These are phyloP conservation scores for Nomada hirtipes DNA, from an alignment of 2,888 invertebrate genomes.

Conservation along the genomic window DNA sequence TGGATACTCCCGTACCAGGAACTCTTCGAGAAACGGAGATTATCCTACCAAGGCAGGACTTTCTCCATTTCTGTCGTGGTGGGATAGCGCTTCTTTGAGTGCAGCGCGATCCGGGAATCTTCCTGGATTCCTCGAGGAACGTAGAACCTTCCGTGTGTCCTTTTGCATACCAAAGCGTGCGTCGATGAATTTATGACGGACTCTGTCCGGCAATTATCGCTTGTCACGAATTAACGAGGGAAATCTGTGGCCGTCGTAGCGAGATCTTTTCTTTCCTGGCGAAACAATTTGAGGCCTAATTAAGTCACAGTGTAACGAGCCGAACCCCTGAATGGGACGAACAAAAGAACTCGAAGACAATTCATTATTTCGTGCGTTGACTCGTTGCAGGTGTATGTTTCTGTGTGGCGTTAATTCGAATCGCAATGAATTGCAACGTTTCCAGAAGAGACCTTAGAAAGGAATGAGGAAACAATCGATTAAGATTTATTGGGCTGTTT, in stretches of 20 bases:
- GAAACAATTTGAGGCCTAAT: conserved; percentile 37
- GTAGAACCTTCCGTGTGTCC: background rate
- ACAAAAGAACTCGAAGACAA: conserved; percentile 14
- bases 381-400: background rate
- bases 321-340: background rate
- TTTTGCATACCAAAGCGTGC: conserved; percentile 49
- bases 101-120: conserved; percentile 27
- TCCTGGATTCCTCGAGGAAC: conserved; percentile 17
- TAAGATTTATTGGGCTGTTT: background rate
- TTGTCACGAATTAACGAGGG: conserved; percentile 46
- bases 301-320: conserved; percentile 25
- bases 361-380: conserved; percentile 33
- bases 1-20: conserved; percentile 66
- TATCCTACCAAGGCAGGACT: conserved; percentile 49
- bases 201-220: conserved; percentile 55
- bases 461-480: background rate
- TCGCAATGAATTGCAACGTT: background rate
- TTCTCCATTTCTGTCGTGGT: conserved; percentile 24
- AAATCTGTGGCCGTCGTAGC: conserved; percentile 13
- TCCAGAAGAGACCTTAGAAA: background rate
- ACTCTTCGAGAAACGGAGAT: conserved; percentile 63
- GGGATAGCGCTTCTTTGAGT: conserved; percentile 36
- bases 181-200: conserved; percentile 52
- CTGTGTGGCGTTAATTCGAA: background rate
- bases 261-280: background rate